Evolutionary conservation across 2,113 vertebrate genomes (phyloP).

Genomic region (Plectropomus leopardus): DNA sequence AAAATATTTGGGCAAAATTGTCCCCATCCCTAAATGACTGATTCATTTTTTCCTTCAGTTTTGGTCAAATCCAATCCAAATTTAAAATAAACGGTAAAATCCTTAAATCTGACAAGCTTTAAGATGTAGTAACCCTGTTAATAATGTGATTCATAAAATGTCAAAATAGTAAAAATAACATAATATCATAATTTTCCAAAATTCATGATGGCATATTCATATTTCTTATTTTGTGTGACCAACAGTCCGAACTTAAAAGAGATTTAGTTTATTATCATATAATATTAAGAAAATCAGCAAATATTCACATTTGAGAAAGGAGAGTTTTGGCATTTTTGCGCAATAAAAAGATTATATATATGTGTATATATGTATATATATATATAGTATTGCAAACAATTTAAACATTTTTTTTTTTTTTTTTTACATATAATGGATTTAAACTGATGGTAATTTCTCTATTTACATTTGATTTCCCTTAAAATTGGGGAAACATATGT

Average conservation of each 20-base stretch:
- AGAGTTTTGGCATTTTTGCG: background rate
- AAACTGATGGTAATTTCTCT: too few relatives aligned
- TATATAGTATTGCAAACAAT: too few relatives aligned
- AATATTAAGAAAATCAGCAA: background rate
- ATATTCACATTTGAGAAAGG: background rate
- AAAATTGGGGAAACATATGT: background rate
- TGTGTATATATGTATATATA: too few relatives aligned
- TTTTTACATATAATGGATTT: background rate
- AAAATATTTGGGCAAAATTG: too few relatives aligned
- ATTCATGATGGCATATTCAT: background rate
- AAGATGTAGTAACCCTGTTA: too few relatives aligned
- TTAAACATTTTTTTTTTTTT: too few relatives aligned
- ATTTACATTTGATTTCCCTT: too few relatives aligned
- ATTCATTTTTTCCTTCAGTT: too few relatives aligned
- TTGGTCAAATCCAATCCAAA: too few relatives aligned
- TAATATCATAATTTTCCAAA: background rate
- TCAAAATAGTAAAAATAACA: background rate
- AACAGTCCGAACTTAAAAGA: background rate
- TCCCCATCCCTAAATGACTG: too few relatives aligned
- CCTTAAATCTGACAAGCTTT: too few relatives aligned
- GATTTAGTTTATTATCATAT: background rate
- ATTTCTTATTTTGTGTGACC: background rate
- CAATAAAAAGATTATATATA: background rate
- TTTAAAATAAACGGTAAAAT: too few relatives aligned
- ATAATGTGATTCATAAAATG: background rate